Base-by-base conservation (phyloP, 2,888 invertebrate genomes). In the Drosophila recens region DNA sequence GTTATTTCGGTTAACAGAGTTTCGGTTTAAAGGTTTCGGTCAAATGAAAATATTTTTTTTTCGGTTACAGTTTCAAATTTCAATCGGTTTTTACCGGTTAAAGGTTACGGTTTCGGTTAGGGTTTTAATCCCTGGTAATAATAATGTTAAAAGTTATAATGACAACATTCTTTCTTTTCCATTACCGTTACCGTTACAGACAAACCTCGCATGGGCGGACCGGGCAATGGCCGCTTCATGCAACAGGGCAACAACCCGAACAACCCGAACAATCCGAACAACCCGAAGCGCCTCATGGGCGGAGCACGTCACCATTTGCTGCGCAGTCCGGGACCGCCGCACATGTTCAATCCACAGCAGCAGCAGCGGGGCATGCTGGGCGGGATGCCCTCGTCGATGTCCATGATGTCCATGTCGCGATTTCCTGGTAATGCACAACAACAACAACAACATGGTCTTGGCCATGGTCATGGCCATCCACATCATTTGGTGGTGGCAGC, bases 401-500 rank as follows among this genome's bases (percentile, higher is more conserved):
- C 36, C 2, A 23, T 27, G 42, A 80, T 87, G 77, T 86, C 90
- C 5, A 84, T 88, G 83, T 46, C 66, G 23, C 91, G 80, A 75
- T 54, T 77, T 84, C 87, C 91, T 54, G 90, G 90, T 91, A 91
- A 90, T 89, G 81, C 89, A 45, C 61, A 62, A 20, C 45, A 46
- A 46, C 23, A 23, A 23, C 23, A 23, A 23, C 23, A 23, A 23
- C 23, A 23, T 23, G 23, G 23, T 23, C 23, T 4, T 23, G 23
- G 23, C 4, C 23, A 13, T 27, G 27, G 27, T 27, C 49, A 43
- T 5, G 20, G 11, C 4, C 43, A 45, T 27, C 64, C 34, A 15
- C 70, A 72, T 52, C 80, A 83, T 62, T 56, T 80, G 79, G 27
- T 51, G 17, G 33, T 84, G 51, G 58, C 79, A n/a, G 72, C 75